Conservation (phyloP, 2,888 invertebrate genomes). For the Orthonychiurus folsomi region DNA sequence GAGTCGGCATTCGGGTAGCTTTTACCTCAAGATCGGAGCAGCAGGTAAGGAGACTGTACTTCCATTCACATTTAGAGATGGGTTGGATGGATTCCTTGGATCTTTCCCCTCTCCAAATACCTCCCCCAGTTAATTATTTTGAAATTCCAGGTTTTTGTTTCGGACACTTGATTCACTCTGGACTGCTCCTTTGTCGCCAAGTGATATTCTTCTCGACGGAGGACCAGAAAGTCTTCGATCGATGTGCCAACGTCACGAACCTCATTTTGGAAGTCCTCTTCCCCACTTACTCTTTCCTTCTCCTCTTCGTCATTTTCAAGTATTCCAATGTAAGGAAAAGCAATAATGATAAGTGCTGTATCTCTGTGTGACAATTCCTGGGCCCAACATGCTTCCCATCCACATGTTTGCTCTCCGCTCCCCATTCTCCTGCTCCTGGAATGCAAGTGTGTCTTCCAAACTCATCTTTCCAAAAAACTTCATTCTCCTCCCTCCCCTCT, state of each 20-base stretch:
- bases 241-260: conserved; percentile 55
- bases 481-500: too few species aligned
- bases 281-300: conserved; percentile 63
- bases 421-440: not conserved
- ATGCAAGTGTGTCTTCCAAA: not conserved
- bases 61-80: too few species aligned
- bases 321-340: conserved; percentile 61
- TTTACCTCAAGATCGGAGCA: conserved; percentile 64
- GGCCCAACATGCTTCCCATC: not conserved
- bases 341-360: conserved; percentile 13
- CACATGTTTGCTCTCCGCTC: not conserved
- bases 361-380: not conserved
- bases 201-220: conserved; percentile 51
- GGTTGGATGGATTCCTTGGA: too few species aligned
- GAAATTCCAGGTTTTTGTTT: conserved; percentile 74
- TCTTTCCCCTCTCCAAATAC: too few species aligned
- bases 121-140: too few species aligned
- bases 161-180: conserved; percentile 66
- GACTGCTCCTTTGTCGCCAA: conserved; percentile 60
- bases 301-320: conserved; percentile 70
- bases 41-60: conserved; percentile 53
- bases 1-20: conserved; percentile 62
- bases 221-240: conserved; percentile 50
- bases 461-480: too few species aligned
- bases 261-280: conserved; percentile 59